A percentile compares a stretch with the other conserved stretches of the same genome.
These are phyloP conservation scores for Lordiphosa mommai DNA, from an alignment of 1,140 invertebrate species.

Conservation along the genomic window DNA sequence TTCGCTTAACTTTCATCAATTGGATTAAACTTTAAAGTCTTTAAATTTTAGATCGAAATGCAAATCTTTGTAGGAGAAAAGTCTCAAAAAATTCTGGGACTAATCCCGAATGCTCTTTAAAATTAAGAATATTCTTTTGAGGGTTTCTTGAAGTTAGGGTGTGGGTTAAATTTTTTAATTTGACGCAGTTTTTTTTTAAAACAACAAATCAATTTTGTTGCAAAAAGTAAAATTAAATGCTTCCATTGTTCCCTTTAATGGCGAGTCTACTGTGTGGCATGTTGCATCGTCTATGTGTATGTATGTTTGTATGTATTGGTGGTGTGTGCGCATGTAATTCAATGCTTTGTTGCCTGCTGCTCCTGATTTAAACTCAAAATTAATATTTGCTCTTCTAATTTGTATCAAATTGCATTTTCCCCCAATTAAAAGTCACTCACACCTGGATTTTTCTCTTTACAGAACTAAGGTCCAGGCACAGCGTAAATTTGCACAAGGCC, in stretches of 20 bases:
- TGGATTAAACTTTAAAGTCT: no score
- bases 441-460: slow-evolving; percentile 29
- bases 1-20: no score
- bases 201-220: no score
- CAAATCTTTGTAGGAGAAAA: no score
- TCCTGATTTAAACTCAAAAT: slow-evolving; percentile 27
- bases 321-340: slow-evolving; percentile 17
- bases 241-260: neutral
- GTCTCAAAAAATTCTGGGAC: no score
- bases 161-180: no score
- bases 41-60: no score
- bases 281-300: neutral
- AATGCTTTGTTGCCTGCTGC: slow-evolving; percentile 23
- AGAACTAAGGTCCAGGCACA: slow-evolving; percentile 92
- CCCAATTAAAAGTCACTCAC: slow-evolving; percentile 47
- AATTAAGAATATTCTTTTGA: no score
- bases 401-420: slow-evolving; percentile 37
- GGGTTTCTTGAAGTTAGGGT: no score
- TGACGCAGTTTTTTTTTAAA: no score
- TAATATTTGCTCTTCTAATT: slow-evolving; percentile 36
- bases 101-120: no score
- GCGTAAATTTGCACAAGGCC: slow-evolving; percentile 94
- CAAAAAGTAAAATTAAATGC: no score
- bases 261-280: neutral
- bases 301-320: slow-evolving; percentile 14